Evolutionary conservation across 92 coral and sea anemone genomes (phyloP).

Genomic region (Heteractis magnifica): DNA sequence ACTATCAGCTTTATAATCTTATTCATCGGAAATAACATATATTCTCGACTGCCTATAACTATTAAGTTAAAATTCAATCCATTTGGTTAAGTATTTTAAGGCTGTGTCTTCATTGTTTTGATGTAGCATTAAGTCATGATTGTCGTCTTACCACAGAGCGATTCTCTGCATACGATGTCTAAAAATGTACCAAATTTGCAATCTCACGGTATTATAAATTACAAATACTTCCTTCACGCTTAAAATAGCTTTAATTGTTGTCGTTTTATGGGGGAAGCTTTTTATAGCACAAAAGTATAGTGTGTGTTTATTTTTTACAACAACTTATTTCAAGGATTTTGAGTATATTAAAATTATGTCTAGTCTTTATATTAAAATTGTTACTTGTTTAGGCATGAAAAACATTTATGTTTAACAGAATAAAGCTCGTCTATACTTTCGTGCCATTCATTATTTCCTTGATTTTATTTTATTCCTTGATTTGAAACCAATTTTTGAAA

Average conservation of each 20-base stretch:
- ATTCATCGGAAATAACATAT: conserved; percentile 1
- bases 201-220: not conserved
- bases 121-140: not conserved
- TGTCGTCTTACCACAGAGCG: conserved; percentile 2
- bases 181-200: not conserved
- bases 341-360: too few species aligned
- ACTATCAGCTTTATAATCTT: not conserved
- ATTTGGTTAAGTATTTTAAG: not conserved
- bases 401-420: too few species aligned
- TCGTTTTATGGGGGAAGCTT: not conserved
- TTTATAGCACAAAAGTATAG: not conserved
- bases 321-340: too few species aligned
- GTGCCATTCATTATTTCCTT: too few species aligned
- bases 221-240: not conserved
- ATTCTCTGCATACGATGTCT: not conserved
- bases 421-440: too few species aligned
- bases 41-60: not conserved
- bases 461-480: not conserved
- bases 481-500: not conserved
- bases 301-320: not conserved
- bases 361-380: too few species aligned
- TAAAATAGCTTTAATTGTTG: not conserved
- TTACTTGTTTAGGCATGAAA: too few species aligned
- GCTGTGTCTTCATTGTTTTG: not conserved
- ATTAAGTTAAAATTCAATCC: not conserved